Conservation (phyloP, 2,888 invertebrate genomes). For the Chrysodeixis includens region DNA sequence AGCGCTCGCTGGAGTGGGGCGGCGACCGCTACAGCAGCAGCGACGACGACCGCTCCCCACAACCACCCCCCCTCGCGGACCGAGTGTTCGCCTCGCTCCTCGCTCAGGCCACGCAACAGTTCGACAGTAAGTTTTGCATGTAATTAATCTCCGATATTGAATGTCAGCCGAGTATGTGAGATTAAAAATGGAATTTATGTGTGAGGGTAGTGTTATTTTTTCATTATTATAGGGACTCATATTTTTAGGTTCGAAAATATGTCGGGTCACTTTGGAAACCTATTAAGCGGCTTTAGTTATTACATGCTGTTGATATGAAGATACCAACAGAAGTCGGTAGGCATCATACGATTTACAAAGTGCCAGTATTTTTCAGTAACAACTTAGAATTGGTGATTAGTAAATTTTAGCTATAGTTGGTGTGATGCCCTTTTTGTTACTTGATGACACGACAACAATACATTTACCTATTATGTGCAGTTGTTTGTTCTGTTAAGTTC, state of each 20-base stretch:
- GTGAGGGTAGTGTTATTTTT: conserved; percentile 21
- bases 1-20: conserved; percentile 89
- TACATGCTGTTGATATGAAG: background rate
- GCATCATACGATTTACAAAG: too few relatives aligned
- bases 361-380: too few relatives aligned
- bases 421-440: too few relatives aligned
- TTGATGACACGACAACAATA: too few relatives aligned
- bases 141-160: conserved; percentile 54
- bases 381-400: too few relatives aligned
- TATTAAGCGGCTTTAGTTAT: background rate
- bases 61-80: conserved; percentile 86
- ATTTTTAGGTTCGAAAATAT: background rate
- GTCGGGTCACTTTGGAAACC: too few relatives aligned
- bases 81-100: conserved; percentile 87
- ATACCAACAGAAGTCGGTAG: too few relatives aligned
- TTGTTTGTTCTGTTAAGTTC: too few relatives aligned
- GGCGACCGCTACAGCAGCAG: conserved; percentile 89
- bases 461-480: too few relatives aligned
- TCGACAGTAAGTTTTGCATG: conserved; percentile 78
- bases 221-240: conserved; percentile 26
- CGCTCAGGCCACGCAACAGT: conserved; percentile 88
- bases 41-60: conserved; percentile 86
- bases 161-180: conserved; percentile 32
- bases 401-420: too few relatives aligned
- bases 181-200: conserved; percentile 48